phyloP scores from a whole-genome alignment of 2,113 vertebrate species.

The Peromyscus leucopus region DNA sequence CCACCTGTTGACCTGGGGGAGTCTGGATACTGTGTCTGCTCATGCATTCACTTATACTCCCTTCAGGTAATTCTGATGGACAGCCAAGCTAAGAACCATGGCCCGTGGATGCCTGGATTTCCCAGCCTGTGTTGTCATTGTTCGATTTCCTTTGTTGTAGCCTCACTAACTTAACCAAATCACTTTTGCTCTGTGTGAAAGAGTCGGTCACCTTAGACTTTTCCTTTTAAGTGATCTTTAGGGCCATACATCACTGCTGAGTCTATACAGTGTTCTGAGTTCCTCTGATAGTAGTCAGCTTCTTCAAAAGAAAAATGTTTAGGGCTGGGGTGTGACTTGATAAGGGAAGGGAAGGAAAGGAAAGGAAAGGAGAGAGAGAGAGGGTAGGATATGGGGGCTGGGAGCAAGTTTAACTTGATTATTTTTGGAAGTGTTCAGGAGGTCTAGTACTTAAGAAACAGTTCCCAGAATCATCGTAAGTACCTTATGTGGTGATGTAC shows the following conservation, averaged over 20 bases:
- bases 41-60: background rate
- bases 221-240: background rate
- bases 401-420: background rate
- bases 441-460: background rate
- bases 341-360: too few relatives aligned
- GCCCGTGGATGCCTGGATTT: background rate
- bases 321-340: background rate
- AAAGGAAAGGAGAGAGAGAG: too few relatives aligned
- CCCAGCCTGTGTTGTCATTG: background rate
- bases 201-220: background rate
- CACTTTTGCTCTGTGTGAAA: background rate
- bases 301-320: background rate
- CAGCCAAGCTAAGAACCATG: background rate
- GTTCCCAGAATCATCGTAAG: constrained; percentile 7
- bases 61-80: background rate
- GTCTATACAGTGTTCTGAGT: background rate
- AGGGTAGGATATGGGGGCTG: too few relatives aligned
- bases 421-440: constrained; percentile 36
- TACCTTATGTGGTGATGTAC: too few relatives aligned
- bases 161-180: constrained; percentile 10
- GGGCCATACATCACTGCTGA: background rate
- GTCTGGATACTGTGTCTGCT: background rate
- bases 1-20: background rate
- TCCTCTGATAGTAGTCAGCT: background rate
- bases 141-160: constrained; percentile 7